Evolutionary conservation across 2,888 invertebrate species (phyloP).

Genomic region (Julus scanicus): DNA sequence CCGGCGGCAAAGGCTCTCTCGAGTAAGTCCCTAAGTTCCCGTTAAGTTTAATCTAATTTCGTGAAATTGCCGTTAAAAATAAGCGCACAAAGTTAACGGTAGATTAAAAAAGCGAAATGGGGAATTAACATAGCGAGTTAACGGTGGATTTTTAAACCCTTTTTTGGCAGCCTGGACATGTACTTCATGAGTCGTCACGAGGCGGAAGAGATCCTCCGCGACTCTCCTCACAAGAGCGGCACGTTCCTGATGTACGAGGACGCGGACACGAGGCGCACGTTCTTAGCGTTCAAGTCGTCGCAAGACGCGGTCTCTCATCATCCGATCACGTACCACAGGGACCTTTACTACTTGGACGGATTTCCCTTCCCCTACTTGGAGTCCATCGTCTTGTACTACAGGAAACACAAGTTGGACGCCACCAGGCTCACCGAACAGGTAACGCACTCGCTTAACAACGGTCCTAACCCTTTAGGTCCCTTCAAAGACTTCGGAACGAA

Average conservation of each 20-base stretch:
- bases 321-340: neutral
- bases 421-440: neutral
- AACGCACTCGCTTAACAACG: too few species aligned
- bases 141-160: neutral
- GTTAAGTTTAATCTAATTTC: too few species aligned
- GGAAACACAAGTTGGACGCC: neutral
- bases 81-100: too few species aligned
- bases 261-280: conserved; percentile 45
- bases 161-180: conserved; percentile 50
- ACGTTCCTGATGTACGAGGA: conserved; percentile 54
- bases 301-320: neutral
- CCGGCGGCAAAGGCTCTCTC: neutral
- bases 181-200: conserved; percentile 52
- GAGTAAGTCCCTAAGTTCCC: too few species aligned
- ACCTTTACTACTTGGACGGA: neutral
- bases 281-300: conserved; percentile 54
- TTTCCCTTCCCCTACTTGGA: conserved; percentile 19
- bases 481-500: too few species aligned
- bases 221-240: conserved; percentile 51
- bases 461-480: too few species aligned
- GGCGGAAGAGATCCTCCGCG: conserved; percentile 53
- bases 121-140: too few species aligned
- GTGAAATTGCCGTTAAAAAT: too few species aligned
- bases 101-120: too few species aligned
- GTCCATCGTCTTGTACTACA: neutral